Evolutionary conservation across 2,113 vertebrate genomes (phyloP).

Genomic region (Corapipo altera): DNA sequence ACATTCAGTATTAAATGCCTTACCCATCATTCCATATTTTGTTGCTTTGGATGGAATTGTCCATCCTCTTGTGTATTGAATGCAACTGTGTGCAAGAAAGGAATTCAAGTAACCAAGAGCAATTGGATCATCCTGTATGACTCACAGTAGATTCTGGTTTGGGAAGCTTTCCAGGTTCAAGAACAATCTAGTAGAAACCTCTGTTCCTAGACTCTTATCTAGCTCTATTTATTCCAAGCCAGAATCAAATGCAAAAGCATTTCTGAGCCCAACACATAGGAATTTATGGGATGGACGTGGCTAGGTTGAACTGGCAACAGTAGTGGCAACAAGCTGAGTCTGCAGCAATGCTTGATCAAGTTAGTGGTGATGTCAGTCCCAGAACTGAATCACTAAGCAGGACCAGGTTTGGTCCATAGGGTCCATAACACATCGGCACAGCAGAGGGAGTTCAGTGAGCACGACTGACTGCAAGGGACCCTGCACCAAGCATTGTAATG

Average conservation of each 20-base stretch:
- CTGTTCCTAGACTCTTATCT: background rate
- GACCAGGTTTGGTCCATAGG: background rate
- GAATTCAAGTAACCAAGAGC: background rate
- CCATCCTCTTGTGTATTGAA: background rate
- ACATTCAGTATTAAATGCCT: background rate
- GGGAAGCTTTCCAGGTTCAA: background rate
- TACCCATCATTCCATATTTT: background rate
- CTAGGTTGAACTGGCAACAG: background rate
- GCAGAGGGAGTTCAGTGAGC: background rate
- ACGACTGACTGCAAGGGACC: background rate
- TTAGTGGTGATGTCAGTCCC: background rate
- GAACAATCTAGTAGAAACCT: background rate
- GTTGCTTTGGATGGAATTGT: background rate
- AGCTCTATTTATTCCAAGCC: background rate
- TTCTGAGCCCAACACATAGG: background rate
- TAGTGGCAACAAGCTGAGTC: background rate
- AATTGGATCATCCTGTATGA: background rate
- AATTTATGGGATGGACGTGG: background rate
- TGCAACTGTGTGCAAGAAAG: background rate
- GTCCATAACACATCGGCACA: background rate
- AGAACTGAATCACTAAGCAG: background rate
- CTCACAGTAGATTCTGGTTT: background rate
- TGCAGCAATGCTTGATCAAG: background rate
- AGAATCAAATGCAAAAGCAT: background rate
- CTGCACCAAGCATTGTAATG: background rate